These are phyloP conservation scores for Strongylocentrotus purpuratus DNA, from an alignment of 35 echinoderm and acorn worm genomes.

Conservation along the genomic window DNA sequence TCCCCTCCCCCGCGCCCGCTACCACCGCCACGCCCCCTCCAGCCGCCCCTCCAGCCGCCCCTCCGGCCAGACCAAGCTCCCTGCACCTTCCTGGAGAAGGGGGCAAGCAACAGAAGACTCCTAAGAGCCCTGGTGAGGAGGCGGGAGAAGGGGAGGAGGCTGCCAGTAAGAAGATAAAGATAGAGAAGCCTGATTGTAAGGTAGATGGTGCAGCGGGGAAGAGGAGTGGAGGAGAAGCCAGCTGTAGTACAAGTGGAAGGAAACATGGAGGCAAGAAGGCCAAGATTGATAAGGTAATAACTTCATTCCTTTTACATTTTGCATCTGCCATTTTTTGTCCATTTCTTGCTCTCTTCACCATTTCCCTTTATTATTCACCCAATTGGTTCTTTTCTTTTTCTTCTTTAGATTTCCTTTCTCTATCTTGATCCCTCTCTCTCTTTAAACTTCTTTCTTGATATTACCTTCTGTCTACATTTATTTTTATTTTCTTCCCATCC, in stretches of 20 bases:
- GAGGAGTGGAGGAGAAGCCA: conserved; percentile 52
- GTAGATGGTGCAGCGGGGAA: conserved; percentile 38
- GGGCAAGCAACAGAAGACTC: background rate
- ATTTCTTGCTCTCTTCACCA: background rate
- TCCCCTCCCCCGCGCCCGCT: conserved; percentile 22
- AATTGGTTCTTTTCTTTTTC: background rate
- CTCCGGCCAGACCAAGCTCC: background rate
- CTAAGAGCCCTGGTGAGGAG: background rate
- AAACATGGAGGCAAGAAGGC: conserved; percentile 86
- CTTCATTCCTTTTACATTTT: background rate
- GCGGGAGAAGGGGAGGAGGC: conserved; percentile 17
- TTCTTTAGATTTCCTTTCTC: background rate
- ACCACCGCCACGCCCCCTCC: background rate
- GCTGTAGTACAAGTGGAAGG: conserved; percentile 26
- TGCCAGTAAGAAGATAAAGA: conserved; percentile 20
- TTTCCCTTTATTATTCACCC: background rate
- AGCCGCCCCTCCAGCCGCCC: background rate
- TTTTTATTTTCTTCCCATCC: background rate
- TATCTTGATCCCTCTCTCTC: background rate
- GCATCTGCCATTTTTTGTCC: background rate
- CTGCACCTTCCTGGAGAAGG: conserved; percentile 20
- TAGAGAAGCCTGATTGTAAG: conserved; percentile 35
- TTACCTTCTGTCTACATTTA: background rate
- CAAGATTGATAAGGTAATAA: conserved; percentile 86
- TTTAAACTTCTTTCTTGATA: background rate